Percentiles rank a stretch among this genome's conserved stretches.
Conservation (phyloP, 2,888 invertebrate species). For the Rhimphoctona megacephalus region DNA sequence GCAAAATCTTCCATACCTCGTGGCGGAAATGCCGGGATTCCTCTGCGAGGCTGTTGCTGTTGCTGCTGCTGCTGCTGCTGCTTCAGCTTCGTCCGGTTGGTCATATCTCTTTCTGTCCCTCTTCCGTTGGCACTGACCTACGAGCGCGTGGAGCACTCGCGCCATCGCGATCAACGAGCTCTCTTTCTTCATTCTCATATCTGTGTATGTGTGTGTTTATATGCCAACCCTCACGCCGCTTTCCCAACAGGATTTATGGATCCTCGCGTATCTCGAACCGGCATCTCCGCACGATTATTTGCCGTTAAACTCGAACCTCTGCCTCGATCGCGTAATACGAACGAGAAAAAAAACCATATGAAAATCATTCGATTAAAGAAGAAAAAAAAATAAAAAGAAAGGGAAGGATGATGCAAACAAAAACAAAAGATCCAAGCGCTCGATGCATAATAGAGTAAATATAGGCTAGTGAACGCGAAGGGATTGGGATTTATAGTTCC, state of each 20-base stretch:
- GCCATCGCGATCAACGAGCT: constrained; percentile 74
- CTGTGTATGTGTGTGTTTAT: constrained; percentile 6
- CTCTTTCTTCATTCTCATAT: constrained; percentile 40
- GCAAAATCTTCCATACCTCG: constrained; percentile 66
- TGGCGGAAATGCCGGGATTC: constrained; percentile 66
- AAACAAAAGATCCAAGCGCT: constrained; percentile 68
- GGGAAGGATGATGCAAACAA: constrained; percentile 28
- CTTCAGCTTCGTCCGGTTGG: constrained; percentile 47
- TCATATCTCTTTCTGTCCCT: constrained; percentile 50
- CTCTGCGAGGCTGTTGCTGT: constrained; percentile 51
- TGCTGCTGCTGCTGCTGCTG: constrained; percentile 49
- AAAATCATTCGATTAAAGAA: constrained; percentile 45
- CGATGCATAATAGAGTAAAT: constrained; percentile 84
- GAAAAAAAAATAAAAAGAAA: constrained; percentile 26
- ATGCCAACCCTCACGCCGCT: constrained; percentile 49
- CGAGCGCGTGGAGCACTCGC: constrained; percentile 76
- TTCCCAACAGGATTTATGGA: constrained; percentile 79
- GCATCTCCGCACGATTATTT: constrained; percentile 84
- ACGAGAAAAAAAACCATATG: constrained; percentile 46
- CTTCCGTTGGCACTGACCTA: constrained; percentile 80
- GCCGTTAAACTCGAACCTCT: constrained; percentile 83
- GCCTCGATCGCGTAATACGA: constrained; percentile 51
- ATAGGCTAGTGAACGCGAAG: constrained; percentile 80
- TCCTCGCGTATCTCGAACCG: constrained; percentile 80
- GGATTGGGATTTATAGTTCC: constrained; percentile 82